These are phyloP conservation scores for Pachycephus smyrnensis DNA, from an alignment of 2,888 invertebrate species.

Conservation along the genomic window DNA sequence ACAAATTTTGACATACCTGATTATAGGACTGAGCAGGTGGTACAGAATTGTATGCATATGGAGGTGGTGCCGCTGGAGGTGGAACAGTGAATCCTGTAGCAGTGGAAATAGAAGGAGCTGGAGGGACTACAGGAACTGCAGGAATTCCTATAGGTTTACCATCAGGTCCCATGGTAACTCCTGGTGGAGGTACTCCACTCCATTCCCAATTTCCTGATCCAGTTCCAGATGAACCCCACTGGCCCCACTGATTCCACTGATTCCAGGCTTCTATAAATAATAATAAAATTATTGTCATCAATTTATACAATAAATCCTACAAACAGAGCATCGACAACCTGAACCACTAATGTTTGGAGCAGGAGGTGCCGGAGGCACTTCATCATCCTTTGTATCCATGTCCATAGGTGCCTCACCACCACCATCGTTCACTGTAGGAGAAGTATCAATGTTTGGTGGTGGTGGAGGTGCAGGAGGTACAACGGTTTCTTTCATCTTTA, in stretches of 20 bases:
- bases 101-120: conserved; percentile 58
- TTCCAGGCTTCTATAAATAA: conserved; percentile 53
- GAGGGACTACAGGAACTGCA: conserved; percentile 50
- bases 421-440: conserved; percentile 67
- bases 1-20: conserved; percentile 44
- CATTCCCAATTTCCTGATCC: conserved; percentile 61
- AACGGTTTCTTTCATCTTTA: conserved; percentile 89
- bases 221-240: conserved; percentile 53
- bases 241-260: conserved; percentile 62
- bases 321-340: conserved; percentile 34
- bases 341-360: conserved; percentile 63
- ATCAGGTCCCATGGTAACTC: conserved; percentile 57
- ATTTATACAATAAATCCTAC: neutral
- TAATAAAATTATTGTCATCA: neutral
- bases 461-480: conserved; percentile 74
- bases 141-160: conserved; percentile 59
- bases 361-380: conserved; percentile 66
- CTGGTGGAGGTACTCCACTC: conserved; percentile 60
- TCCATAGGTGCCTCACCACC: conserved; percentile 92
- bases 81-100: conserved; percentile 53
- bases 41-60: conserved; percentile 58
- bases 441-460: conserved; percentile 61
- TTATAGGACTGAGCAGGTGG: conserved; percentile 53
- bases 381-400: conserved; percentile 79
- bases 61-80: conserved; percentile 49